Evolutionary conservation across 2,797 vertebrate genomes (phyloP), one percentile per base, ranked within the genome.

Genomic region (Danio kyathit): DNA sequence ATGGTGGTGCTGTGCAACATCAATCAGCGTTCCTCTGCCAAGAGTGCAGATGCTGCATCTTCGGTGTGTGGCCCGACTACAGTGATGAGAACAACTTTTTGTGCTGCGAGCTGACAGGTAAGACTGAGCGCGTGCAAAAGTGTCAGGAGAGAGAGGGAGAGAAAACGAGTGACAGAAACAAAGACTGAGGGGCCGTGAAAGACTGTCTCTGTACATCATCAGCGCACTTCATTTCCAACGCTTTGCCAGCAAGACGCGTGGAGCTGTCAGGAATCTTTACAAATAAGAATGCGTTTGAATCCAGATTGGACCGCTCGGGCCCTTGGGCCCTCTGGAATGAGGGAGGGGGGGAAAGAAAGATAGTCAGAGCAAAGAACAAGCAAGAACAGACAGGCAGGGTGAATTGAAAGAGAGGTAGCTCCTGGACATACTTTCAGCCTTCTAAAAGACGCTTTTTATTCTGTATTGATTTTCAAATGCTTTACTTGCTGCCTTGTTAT

Each of bases 401-500:
- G 60, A 41, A 67, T 70, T 66, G 51, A 29, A 29, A 43, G 76
- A 5, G 67, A 76, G 38, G 49, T 70, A 66, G 81, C 69, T 73
- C 46, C 76, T 65, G 71, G 80, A 80, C 75, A 54, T 40, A 54
- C 81, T 77, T 61, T 82, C 76, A 80, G 66, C 48, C 67, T 63
- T 74, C 51, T 82, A 59, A 64, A 44, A 61, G 13, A 16, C 46
- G 5, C n/a, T 70, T 80, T 72, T 80, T 60, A 77, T 82, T 66
- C 67, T 16, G 4, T 64, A 83, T 76, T 80, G 79, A 83, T 83
- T 84, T 75, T 67, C 51, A 61, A 66, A 74, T 60, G 59, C 76
- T 71, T 82, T 81, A 74, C 79, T 66, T 69, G 80, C 82, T 70
- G 60, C 66, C 74, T 81, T 87, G 78, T 85, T 86, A 83, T 78